Evolutionary conservation across 2,113 vertebrate genomes (phyloP).

Genomic region (Lipotes vexillifer): DNA sequence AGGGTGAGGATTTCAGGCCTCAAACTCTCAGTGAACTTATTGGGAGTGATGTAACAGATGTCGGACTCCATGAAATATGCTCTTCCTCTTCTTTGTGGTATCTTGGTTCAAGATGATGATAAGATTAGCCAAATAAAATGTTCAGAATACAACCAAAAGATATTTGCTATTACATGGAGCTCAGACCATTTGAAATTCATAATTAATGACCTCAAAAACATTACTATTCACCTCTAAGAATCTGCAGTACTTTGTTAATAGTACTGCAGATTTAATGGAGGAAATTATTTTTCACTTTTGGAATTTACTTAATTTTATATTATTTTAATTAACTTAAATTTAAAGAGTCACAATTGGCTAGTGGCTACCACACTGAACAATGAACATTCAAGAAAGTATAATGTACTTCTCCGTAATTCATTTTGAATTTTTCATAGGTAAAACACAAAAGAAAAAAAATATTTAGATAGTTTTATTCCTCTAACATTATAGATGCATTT

Average conservation of each 20-base stretch:
- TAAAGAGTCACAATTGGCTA: neutral
- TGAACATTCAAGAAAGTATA: neutral
- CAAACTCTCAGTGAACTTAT: neutral
- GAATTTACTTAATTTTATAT: neutral
- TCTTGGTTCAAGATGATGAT: neutral
- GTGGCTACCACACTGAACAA: neutral
- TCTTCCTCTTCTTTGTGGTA: neutral
- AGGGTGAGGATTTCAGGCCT: neutral
- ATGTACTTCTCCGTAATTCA: neutral
- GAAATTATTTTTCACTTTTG: neutral
- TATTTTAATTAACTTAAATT: neutral
- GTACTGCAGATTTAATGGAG: neutral
- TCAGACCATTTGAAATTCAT: neutral
- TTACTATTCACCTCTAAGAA: neutral
- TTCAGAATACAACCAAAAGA: neutral
- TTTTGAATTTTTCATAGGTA: neutral
- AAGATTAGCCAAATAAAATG: neutral
- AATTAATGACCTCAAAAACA: neutral
- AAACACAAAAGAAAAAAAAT: neutral
- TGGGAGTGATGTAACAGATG: neutral
- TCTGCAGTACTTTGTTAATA: neutral
- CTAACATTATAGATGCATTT: neutral
- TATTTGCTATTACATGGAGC: neutral
- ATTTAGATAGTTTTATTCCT: neutral
- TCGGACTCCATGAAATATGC: neutral